Base-by-base conservation (phyloP, 2,888 invertebrate species). In the Andrena marginata region DNA sequence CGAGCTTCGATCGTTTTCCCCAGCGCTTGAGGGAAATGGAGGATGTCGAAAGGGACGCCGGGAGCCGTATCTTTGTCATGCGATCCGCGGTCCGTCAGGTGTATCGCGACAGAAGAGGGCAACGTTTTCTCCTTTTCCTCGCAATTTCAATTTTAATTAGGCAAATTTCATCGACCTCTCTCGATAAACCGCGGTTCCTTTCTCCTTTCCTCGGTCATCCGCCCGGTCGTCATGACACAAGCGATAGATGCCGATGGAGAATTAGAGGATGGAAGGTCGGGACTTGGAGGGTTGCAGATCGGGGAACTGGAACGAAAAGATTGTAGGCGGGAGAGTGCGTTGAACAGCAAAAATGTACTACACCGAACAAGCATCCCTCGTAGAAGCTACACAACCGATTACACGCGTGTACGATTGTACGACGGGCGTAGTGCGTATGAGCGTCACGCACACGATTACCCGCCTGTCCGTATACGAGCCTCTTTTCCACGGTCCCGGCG, bases 361-460 rank as follows among this genome's bases (percentile, higher is more conserved):
- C 95, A 95, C 95, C 95, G 95, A 94, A 95, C 94, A 79, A 72
- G 67, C 77, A 74, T 86, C 74, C 65, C 74, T 62, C 70, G 65
- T 42, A 76, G 77, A 51, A 48, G 69, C 62, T 59, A 56, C 60
- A 59, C 72, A 56, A 29, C n/a, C 65, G 80, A 59, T 51, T 63
- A 77, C 59, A 26, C 67, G 31, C 73, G 74, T 51, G 56, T 74
- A 76, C 74, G 59, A 42, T 6, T 23, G 62, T 51, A 76, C 42
- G 42, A 51, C n/a, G 13, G 33, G 13, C 35, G 33, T 42, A 4
- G 10, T 4, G 13, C 8, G 23, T 16, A 54, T n/a, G 42, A n/a
- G 20, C 26, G 16, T 23, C 20, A n/a, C 51, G 10, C 63, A 59
- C 60, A 35, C 35, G 42, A 16, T 8, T 31, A 29, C 76, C 13